These are phyloP conservation scores for Pagrus major DNA, from an alignment of 2,113 vertebrate genomes.

Conservation along the genomic window DNA sequence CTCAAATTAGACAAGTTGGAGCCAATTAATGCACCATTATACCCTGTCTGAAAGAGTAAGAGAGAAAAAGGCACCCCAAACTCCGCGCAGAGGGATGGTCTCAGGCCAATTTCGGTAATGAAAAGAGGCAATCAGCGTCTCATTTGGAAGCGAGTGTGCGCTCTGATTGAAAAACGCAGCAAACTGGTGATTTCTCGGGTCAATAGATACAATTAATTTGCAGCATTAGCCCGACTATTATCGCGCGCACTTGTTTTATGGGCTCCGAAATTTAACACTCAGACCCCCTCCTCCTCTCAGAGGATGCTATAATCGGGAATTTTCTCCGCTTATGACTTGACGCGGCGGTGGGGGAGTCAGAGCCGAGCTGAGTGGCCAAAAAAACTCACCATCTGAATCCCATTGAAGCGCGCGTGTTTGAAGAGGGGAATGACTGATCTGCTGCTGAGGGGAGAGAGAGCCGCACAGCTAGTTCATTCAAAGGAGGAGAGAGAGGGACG, in stretches of 20 bases:
- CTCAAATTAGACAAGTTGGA: slow-evolving; percentile 9
- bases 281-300: background rate
- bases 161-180: slow-evolving; percentile 51
- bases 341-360: slow-evolving; percentile 10
- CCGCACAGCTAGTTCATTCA: slow-evolving; percentile 52
- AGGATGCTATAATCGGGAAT: slow-evolving; percentile 27
- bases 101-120: slow-evolving; percentile 51
- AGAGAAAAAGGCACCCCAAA: background rate
- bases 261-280: slow-evolving; percentile 13
- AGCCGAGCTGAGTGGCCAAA: slow-evolving; percentile 51
- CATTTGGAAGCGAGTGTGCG: slow-evolving; percentile 45
- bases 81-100: slow-evolving; percentile 15
- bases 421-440: slow-evolving; percentile 56
- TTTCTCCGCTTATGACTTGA: slow-evolving; percentile 48
- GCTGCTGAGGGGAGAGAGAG: slow-evolving; percentile 51
- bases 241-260: slow-evolving; percentile 33
- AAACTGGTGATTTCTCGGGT: slow-evolving; percentile 56
- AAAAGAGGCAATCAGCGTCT: slow-evolving; percentile 63
- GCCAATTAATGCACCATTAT: slow-evolving; percentile 4
- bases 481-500: background rate
- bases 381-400: slow-evolving; percentile 62
- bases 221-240: slow-evolving; percentile 50
- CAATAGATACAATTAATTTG: slow-evolving; percentile 69
- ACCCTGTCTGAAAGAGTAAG: background rate
- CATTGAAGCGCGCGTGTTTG: slow-evolving; percentile 56